These are phyloP conservation scores for Leptura quadrifasciata DNA, from an alignment of 2,888 invertebrate genomes.

Conservation along the genomic window DNA sequence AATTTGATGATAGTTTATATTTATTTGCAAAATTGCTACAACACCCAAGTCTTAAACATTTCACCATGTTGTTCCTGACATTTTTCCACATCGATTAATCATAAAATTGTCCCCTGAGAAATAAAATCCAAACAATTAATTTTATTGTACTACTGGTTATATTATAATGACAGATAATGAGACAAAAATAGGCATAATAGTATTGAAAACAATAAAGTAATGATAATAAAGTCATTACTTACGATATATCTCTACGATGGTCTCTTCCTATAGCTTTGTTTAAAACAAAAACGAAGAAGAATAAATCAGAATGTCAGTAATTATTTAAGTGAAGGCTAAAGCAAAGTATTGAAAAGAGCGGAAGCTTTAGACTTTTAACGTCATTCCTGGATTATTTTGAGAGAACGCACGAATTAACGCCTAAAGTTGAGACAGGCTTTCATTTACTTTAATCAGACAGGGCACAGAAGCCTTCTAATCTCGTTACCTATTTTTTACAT, in stretches of 20 bases:
- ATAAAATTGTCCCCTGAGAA: too few relatives aligned
- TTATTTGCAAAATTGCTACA: too few relatives aligned
- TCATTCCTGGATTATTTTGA: not conserved
- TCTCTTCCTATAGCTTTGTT: not conserved
- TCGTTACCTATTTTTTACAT: not conserved
- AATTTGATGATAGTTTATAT: too few relatives aligned
- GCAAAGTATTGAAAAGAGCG: not conserved
- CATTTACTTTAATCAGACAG: conserved; percentile 3
- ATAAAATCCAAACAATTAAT: too few relatives aligned
- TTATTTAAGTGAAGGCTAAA: not conserved
- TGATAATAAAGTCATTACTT: too few relatives aligned
- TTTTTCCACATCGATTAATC: too few relatives aligned
- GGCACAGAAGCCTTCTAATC: not conserved
- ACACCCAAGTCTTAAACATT: too few relatives aligned
- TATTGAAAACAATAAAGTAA: too few relatives aligned
- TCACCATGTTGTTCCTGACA: too few relatives aligned
- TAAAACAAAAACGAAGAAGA: not conserved
- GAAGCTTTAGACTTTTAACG: not conserved
- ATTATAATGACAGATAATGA: too few relatives aligned
- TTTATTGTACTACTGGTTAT: too few relatives aligned
- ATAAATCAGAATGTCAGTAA: conserved; percentile 3
- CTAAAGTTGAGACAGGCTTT: not conserved
- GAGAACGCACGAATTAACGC: not conserved
- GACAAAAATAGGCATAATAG: too few relatives aligned
- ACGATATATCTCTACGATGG: not conserved